Base-by-base conservation (phyloP, 64 coral and sea anemone genomes). In the Dendrophyllia cribrosa region DNA sequence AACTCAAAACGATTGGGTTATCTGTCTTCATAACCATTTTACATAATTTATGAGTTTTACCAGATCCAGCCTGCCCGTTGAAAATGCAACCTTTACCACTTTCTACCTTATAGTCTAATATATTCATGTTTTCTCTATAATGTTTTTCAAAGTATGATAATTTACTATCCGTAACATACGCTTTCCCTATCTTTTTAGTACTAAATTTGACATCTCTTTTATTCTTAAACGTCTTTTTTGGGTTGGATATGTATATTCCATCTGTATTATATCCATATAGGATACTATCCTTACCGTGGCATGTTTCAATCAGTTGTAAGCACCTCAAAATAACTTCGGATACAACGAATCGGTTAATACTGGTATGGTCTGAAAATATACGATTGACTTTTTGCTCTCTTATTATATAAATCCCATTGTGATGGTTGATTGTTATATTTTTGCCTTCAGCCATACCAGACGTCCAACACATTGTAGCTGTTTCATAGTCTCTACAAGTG, bases 111-210 rank as follows among this genome's bases (percentile, higher is more conserved):
- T 79, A 79, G 12, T 47, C 46, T 0, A 22, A n/a, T 0, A 22
- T 19, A 53, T 50, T 43, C 8, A 79, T 17, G 3, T 89, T 89
- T 47, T 89, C 75, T 67, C 75, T 78, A 63, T 89, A 51, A 1
- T 78, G 88, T 24, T 89, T 89, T 23, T 89, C 74, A 22, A 89
- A 89, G 17, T 89, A 89, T 7, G 2, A 5, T 51, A 89, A 50
- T 66, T 4, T 21, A 66, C 19, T 59, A 66, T 89, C 72, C 5
- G 56, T 89, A 0, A 64, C 16, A 44, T 78, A 78, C 0, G 88
- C 72, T 55, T 2, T 0, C 6, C 52, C 52, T 55, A 55, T 55
- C 11, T 55, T 55, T 1, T 55, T 55, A 0, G 52, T 55, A 55
- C 52, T 55, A 10, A 55, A 55, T 55, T 55, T 55, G 11, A 55